Evolutionary conservation across 2,888 invertebrate genomes (phyloP).

Genomic region (Xanthia icteritia): DNA sequence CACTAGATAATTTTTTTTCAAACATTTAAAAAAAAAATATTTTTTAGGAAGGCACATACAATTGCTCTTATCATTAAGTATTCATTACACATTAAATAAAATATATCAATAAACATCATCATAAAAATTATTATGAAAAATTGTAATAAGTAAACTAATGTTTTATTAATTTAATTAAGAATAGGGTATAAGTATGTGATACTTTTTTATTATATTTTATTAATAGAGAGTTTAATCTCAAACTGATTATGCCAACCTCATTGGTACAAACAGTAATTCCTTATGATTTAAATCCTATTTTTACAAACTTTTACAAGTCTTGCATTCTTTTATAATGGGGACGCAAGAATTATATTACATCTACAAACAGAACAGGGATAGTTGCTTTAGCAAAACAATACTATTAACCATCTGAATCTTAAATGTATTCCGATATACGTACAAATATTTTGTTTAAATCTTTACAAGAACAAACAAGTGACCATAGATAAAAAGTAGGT

Average conservation of each 20-base stretch:
- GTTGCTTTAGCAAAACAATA: neutral
- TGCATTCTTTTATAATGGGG: neutral
- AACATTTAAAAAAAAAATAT: neutral
- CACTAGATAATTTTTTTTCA: neutral
- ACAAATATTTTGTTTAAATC: neutral
- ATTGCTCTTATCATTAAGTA: neutral
- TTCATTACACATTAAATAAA: neutral
- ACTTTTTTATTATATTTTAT: neutral
- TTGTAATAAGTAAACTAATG: neutral
- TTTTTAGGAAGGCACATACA: conserved; percentile 36
- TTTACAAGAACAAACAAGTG: conserved; percentile 1
- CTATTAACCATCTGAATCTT: neutral
- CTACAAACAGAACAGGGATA: neutral
- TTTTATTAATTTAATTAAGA: neutral
- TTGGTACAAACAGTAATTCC: neutral
- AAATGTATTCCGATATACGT: neutral
- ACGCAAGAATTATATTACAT: neutral
- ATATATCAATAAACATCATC: neutral
- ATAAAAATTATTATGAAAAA: neutral
- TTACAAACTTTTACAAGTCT: neutral
- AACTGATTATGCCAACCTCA: neutral
- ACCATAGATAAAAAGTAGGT: conserved; percentile 43
- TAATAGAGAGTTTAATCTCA: neutral
- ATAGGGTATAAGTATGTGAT: too few species aligned
- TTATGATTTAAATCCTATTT: neutral